These are phyloP conservation scores for Anableps anableps DNA, from an alignment of 2,797 vertebrate genomes.

Conservation along the genomic window DNA sequence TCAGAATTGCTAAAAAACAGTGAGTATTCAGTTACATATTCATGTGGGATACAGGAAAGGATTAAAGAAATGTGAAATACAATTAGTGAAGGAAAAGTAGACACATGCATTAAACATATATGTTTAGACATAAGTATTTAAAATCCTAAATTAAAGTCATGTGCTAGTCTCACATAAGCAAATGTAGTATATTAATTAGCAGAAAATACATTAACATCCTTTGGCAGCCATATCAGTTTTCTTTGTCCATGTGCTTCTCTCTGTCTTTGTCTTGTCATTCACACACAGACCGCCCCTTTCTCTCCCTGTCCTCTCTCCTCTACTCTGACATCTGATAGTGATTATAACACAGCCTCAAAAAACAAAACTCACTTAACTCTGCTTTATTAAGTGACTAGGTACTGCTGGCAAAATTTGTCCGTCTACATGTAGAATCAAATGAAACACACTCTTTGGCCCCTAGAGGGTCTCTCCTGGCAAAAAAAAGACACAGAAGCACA, in stretches of 20 bases:
- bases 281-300: constrained; percentile 5
- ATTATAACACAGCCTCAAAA: constrained; percentile 64
- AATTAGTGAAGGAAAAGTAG: background rate
- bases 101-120: background rate
- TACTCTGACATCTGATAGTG: constrained; percentile 73
- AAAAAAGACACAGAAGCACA: constrained; percentile 19
- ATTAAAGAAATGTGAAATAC: background rate
- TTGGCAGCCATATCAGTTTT: constrained; percentile 9
- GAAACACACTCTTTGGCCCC: constrained; percentile 8
- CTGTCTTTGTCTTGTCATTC: constrained; percentile 17
- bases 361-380: constrained; percentile 65
- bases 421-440: constrained; percentile 52
- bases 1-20: constrained; percentile 33
- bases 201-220: background rate
- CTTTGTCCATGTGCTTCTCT: constrained; percentile 6
- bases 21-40: background rate
- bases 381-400: constrained; percentile 62
- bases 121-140: background rate
- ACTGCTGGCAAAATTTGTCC: constrained; percentile 66
- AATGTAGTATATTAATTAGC: background rate
- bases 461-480: constrained; percentile 15
- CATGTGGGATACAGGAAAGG: background rate
- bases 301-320: constrained; percentile 32
- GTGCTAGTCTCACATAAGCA: background rate
- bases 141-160: background rate